Evolutionary conservation across 2,797 vertebrate species (phyloP).

Genomic region (Selene dorsalis): DNA sequence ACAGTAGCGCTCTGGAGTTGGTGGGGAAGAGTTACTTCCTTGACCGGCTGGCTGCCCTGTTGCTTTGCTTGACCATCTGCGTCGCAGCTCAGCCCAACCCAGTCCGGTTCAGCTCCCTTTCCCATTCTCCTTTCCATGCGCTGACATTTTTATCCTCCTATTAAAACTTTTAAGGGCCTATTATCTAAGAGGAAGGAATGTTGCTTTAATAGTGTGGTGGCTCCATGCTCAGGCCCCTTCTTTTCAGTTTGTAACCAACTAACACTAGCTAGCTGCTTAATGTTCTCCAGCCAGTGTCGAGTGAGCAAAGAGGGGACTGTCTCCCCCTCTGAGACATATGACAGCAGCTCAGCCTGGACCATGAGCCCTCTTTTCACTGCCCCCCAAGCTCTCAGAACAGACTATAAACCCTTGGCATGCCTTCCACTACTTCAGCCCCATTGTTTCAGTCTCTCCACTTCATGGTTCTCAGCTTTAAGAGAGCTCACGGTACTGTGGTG

Average conservation of each 20-base stretch:
- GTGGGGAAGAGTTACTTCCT: constrained; percentile 54
- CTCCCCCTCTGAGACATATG: constrained; percentile 61
- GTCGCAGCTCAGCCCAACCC: constrained; percentile 63
- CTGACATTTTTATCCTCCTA: constrained; percentile 86
- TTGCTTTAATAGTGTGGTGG: constrained; percentile 83
- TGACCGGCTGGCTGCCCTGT: constrained; percentile 56
- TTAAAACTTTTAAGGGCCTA: constrained; percentile 86
- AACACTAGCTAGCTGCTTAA: constrained; percentile 64
- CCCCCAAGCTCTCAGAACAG: constrained; percentile 65
- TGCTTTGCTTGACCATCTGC: constrained; percentile 46
- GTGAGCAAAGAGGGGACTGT: constrained; percentile 54
- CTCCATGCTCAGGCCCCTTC: constrained; percentile 81
- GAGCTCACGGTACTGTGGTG: constrained; percentile 44
- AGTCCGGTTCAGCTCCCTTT: constrained; percentile 64
- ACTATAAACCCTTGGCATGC: constrained; percentile 81
- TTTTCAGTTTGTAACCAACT: constrained; percentile 75
- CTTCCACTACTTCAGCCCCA: constrained; percentile 70
- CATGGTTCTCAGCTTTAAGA: constrained; percentile 68
- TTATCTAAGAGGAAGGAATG: constrained; percentile 85
- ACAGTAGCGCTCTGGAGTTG: constrained; percentile 73
- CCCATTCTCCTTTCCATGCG: constrained; percentile 79
- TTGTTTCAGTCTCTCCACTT: constrained; percentile 70
- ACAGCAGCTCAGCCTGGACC: constrained; percentile 62
- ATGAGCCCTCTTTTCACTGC: constrained; percentile 67
- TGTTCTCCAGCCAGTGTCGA: constrained; percentile 57